Conservation (phyloP, 1,140 invertebrate genomes). For the Leptoteleia sp. region DNA sequence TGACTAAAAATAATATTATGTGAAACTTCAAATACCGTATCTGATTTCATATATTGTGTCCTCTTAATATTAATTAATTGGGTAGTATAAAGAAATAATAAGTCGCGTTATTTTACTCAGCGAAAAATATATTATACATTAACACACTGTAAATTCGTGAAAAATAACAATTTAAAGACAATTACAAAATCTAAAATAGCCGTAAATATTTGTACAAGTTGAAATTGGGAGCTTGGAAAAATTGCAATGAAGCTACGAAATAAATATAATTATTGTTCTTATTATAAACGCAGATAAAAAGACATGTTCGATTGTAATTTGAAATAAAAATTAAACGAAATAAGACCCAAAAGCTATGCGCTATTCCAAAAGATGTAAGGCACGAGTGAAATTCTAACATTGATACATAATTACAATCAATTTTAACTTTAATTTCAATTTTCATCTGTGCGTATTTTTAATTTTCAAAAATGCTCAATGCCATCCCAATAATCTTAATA, state of each 20-base stretch:
- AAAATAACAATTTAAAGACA: constrained; percentile 64
- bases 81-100: constrained; percentile 19
- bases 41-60: no score
- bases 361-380: constrained; percentile 47
- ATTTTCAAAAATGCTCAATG: constrained; percentile 15
- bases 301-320: no score
- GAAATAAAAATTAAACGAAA: constrained; percentile 14
- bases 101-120: constrained; percentile 59
- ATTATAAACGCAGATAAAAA: constrained; percentile 28
- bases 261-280: constrained; percentile 27
- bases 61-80: no score
- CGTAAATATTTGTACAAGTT: constrained; percentile 59
- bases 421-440: constrained; percentile 8
- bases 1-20: no score
- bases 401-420: constrained; percentile 30
- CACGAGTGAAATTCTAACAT: constrained; percentile 54
- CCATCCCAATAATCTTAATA: constrained; percentile 29
- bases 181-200: constrained; percentile 59
- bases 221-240: constrained; percentile 31
- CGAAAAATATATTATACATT: constrained; percentile 66
- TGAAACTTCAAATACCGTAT: no score
- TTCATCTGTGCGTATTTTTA: constrained; percentile 20
- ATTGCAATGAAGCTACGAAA: constrained; percentile 18
- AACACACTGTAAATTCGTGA: constrained; percentile 63
- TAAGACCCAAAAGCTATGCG: no score